Conservation (phyloP, 2,888 invertebrate genomes). For the Lobophora halterata region DNA sequence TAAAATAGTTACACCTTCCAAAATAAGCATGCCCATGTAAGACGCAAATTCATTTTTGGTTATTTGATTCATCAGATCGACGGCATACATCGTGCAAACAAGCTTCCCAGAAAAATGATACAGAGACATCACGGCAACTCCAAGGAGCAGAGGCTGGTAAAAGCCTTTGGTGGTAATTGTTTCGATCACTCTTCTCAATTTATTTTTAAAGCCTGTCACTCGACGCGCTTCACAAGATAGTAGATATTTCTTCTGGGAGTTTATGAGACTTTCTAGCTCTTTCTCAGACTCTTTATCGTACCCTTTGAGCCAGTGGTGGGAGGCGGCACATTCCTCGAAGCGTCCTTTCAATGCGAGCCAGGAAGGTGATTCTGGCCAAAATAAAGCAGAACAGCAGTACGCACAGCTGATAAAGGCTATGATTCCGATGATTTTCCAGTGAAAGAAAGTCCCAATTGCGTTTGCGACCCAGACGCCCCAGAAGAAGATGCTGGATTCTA, state of each 20-base stretch:
- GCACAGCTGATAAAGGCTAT: constrained; percentile 36
- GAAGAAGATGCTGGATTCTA: constrained; percentile 49
- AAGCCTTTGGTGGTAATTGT: constrained; percentile 41
- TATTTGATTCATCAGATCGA: constrained; percentile 50
- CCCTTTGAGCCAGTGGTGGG: constrained; percentile 50
- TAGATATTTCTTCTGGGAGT: constrained; percentile 39
- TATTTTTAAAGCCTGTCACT: constrained; percentile 22
- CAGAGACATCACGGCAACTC: constrained; percentile 40
- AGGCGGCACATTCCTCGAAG: constrained; percentile 44
- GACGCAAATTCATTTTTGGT: constrained; percentile 47
- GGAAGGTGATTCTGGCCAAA: constrained; percentile 50
- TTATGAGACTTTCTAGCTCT: constrained; percentile 42
- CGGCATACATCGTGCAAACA: constrained; percentile 49
- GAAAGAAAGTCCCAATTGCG: constrained; percentile 47
- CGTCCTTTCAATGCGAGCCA: constrained; percentile 53
- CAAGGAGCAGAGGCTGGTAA: constrained; percentile 47
- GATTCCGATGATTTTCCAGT: constrained; percentile 48
- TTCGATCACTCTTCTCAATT: constrained; percentile 30
- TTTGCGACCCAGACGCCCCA: constrained; percentile 57
- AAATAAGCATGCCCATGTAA: constrained; percentile 54
- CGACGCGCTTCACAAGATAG: constrained; percentile 23
- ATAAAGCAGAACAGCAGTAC: constrained; percentile 39
- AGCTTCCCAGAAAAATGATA: constrained; percentile 53
- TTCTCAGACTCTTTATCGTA: constrained; percentile 36
- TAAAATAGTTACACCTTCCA: constrained; percentile 57